Conservation (phyloP, 2,888 invertebrate species). For the Agrilus mali region DNA sequence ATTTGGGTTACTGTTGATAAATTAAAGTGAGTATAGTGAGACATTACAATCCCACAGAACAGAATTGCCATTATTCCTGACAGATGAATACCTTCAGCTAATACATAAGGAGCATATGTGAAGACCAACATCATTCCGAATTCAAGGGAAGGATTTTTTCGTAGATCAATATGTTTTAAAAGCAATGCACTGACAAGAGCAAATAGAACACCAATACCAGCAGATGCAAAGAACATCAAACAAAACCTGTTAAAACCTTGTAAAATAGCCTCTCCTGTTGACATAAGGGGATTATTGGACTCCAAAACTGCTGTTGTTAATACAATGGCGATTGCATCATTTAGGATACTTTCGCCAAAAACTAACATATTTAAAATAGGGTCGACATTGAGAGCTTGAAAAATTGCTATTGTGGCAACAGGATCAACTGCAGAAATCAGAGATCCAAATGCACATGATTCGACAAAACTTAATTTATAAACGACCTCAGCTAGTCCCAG, state of each 20-base stretch:
- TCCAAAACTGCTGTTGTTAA: constrained; percentile 80
- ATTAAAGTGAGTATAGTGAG: constrained; percentile 98
- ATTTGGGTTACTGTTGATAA: constrained; percentile 97
- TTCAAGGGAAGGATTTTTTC: constrained; percentile 95
- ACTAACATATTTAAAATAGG: constrained; percentile 98
- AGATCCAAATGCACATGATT: constrained; percentile 98
- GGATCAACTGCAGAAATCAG: constrained; percentile 98
- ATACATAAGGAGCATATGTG: constrained; percentile 94
- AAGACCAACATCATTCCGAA: constrained; percentile 98
- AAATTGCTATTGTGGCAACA: constrained; percentile 97
- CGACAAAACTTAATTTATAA: constrained; percentile 84
- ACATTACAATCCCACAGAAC: constrained; percentile 99
- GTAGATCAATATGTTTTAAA: constrained; percentile 88
- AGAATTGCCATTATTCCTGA: constrained; percentile 97
- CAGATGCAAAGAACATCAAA: constrained; percentile 97
- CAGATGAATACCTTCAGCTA: constrained; percentile 69
- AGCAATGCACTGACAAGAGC: constrained; percentile 86
- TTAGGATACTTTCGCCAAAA: constrained; percentile 89
- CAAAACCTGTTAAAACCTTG: constrained; percentile 84
- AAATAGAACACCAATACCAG: constrained; percentile 89
- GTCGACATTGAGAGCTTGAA: constrained; percentile 94
- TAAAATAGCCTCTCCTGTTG: constrained; percentile 73
- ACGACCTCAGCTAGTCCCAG: constrained; percentile 86
- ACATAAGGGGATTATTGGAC: constrained; percentile 51
- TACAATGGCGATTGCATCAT: constrained; percentile 98